Percentiles rank a stretch among this genome's conserved stretches.
These are phyloP conservation scores for Chrysemys picta DNA, from an alignment of 2,113 vertebrate species.

Conservation along the genomic window DNA sequence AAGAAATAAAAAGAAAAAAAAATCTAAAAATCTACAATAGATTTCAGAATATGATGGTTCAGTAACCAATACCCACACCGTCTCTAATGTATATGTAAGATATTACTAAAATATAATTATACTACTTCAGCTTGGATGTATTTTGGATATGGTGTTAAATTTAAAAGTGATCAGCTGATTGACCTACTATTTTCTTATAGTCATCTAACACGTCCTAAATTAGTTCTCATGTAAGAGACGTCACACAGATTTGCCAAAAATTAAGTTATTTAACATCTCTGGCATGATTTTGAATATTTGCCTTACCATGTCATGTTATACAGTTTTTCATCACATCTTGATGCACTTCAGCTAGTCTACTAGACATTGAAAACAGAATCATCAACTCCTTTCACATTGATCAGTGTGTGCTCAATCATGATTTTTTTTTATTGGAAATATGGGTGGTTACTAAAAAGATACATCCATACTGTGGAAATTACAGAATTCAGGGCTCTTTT, in stretches of 20 bases:
- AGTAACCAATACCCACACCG: not conserved
- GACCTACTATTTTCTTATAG: not conserved
- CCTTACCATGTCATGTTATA: not conserved
- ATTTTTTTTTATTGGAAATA: not conserved
- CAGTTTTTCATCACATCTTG: not conserved
- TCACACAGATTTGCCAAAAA: not conserved
- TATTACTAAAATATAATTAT: not conserved
- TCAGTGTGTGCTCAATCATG: not conserved
- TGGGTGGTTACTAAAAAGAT: not conserved
- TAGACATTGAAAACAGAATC: not conserved
- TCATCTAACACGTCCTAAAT: not conserved
- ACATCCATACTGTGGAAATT: not conserved
- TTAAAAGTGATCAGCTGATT: not conserved
- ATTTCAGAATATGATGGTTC: not conserved
- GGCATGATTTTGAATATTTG: not conserved
- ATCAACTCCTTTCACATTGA: not conserved
- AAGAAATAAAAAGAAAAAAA: conserved; percentile 74
- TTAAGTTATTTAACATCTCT: not conserved
- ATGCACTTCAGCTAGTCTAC: not conserved
- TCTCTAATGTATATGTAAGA: not conserved
- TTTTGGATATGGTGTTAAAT: not conserved
- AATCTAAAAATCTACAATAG: not conserved
- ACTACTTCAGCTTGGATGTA: not conserved
- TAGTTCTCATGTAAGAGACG: not conserved
- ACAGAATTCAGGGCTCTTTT: not conserved